Percentiles rank a stretch among this genome's conserved stretches.
phyloP scores from a whole-genome alignment of 2,797 vertebrate species.

The Pyrrhura leucotis region DNA sequence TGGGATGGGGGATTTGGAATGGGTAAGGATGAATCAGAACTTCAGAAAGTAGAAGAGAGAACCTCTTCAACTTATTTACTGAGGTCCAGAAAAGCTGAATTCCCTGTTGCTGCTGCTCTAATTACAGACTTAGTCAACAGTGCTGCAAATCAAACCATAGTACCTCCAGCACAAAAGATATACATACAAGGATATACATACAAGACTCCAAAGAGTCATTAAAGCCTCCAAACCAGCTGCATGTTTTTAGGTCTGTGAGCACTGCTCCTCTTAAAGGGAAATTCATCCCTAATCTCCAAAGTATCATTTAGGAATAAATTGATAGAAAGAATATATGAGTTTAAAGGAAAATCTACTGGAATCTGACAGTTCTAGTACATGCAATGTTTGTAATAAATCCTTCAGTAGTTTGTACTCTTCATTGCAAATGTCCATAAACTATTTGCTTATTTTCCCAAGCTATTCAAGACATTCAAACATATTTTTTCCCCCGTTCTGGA shows the following conservation, averaged over 20 bases:
- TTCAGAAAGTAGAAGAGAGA: neutral
- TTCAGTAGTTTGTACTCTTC: conserved; percentile 34
- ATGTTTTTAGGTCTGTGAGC: neutral
- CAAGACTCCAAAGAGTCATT: neutral
- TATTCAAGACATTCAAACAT: conserved; percentile 31
- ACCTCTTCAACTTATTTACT: neutral
- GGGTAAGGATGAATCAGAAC: neutral
- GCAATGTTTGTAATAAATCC: conserved; percentile 65
- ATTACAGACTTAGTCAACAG: neutral
- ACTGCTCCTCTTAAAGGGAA: neutral
- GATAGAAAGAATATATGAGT: neutral
- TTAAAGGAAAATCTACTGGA: conserved; percentile 34
- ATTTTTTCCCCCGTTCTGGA: neutral
- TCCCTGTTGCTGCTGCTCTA: neutral
- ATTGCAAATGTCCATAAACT: conserved; percentile 26
- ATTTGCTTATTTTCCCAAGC: conserved; percentile 58
- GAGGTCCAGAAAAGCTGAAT: neutral
- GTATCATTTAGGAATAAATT: conserved; percentile 39
- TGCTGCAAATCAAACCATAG: neutral
- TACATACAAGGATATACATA: neutral
- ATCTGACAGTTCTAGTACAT: conserved; percentile 23
- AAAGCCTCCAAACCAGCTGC: neutral
- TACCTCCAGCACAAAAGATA: neutral
- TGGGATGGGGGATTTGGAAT: neutral
- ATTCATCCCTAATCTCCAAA: neutral